phyloP scores from a whole-genome alignment of 2,113 vertebrate genomes.

The Callopanchax toddi region DNA sequence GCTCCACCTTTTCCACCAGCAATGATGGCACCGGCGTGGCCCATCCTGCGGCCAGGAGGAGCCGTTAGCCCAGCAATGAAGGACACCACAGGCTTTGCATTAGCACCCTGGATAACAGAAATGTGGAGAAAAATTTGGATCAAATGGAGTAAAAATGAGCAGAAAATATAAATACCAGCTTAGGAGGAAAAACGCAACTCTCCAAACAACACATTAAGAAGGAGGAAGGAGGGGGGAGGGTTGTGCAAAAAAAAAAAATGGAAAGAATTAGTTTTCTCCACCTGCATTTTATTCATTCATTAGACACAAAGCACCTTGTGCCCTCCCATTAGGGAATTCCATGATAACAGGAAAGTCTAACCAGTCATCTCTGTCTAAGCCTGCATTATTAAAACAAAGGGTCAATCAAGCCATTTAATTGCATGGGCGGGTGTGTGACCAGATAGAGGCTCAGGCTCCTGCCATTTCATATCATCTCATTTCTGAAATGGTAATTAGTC shows the following conservation, averaged over 20 bases:
- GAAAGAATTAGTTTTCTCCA: conserved; percentile 40
- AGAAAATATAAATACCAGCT: not conserved
- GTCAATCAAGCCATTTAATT: conserved; percentile 78
- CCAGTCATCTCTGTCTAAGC: conserved; percentile 58
- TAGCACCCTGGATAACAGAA: conserved; percentile 82
- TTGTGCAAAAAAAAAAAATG: conserved; percentile 3
- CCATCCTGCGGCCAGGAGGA: conserved; percentile 95
- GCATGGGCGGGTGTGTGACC: conserved; percentile 67
- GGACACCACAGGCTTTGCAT: conserved; percentile 94
- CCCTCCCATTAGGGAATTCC: conserved; percentile 55
- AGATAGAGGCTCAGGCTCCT: conserved; percentile 62
- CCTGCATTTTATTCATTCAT: conserved; percentile 65
- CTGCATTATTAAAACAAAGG: conserved; percentile 75
- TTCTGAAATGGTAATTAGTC: conserved; percentile 77
- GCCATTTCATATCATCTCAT: conserved; percentile 73
- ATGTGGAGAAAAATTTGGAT: not conserved
- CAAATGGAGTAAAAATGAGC: conserved; percentile 17
- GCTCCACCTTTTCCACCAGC: conserved; percentile 97
- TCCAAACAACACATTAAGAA: conserved; percentile 2
- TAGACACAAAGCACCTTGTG: conserved; percentile 55
- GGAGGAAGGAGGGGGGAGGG: not conserved
- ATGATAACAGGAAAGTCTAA: conserved; percentile 64
- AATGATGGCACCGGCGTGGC: conserved; percentile 96
- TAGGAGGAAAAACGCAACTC: too few relatives aligned
- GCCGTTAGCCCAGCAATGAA: conserved; percentile 98